Base-by-base conservation (phyloP, 2,113 vertebrate species). In the Cynocephalus volans region DNA sequence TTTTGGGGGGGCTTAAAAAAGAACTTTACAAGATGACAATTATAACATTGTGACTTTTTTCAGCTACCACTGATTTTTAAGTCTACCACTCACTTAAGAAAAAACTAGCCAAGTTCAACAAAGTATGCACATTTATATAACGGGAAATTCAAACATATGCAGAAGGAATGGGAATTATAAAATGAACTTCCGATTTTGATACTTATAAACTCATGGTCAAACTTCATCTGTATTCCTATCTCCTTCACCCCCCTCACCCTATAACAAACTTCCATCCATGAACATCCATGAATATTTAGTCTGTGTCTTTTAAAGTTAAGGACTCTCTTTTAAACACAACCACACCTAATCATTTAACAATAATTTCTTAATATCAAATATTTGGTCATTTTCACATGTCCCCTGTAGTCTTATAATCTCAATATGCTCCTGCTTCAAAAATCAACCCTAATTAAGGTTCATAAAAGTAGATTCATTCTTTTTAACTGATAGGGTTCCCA, bases 311-410 rank as follows among this genome's bases (percentile, higher is more conserved):
- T 80, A 50, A 91, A 72, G 48, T 82, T 87, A 79, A 88, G 50
- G 62, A 86, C 12, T 93, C 60, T 23, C 3, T 88, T 95, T 88
- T 56, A 92, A 93, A 82, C 11, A 73, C 33, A 95, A n/a, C 58
- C 11, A 77, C 3, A n/a, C 13, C 36, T 88, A 48, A 67, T 86
- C 79, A 6, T 67, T 89, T 56, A 82, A 60, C 33, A 58, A 2
- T 89, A 73, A 77, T 89, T 70, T 76, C 67, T 79, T 90, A 90
- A 24, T 85, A 69, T 83, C 15, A 89, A 45, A 41, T 90, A 41
- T 56, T 50, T 72, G 5, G 6, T 69, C 12, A 33, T 50, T 52
- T 62, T 73, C 36, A 52, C 12, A 18, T 56, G 54, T 83, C n/a
- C 19, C n/a, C 6, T 52, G 0, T 64, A 50, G 12, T 83, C 48